A percentile compares a stretch with the other conserved stretches of the same genome.
Evolutionary conservation across 2,113 vertebrate species (phyloP).

Genomic region (Peromyscus leucopus): DNA sequence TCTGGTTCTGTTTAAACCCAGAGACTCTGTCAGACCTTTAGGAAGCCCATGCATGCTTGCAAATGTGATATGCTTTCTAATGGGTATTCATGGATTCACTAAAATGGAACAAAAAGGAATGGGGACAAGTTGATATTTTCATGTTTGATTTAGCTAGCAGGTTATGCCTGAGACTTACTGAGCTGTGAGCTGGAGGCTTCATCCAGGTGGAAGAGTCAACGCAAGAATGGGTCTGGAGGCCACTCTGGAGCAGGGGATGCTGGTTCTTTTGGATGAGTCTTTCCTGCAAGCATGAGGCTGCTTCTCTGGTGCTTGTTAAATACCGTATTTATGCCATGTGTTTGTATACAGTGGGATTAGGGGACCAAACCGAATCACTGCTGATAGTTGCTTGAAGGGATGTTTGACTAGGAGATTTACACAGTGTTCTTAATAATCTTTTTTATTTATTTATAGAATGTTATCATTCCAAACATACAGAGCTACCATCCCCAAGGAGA

Average conservation of each 20-base stretch:
- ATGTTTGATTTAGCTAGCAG: slow-evolving; percentile 47
- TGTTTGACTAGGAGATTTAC: slow-evolving; percentile 84
- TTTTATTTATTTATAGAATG: slow-evolving; percentile 85
- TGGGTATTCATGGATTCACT: slow-evolving; percentile 49
- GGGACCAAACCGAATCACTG: slow-evolving; percentile 78
- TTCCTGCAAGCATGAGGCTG: slow-evolving; percentile 65
- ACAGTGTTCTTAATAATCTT: slow-evolving; percentile 86
- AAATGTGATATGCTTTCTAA: slow-evolving; percentile 66
- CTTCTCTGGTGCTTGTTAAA: slow-evolving; percentile 79
- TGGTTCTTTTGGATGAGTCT: slow-evolving; percentile 78
- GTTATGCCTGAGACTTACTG: slow-evolving; percentile 6
- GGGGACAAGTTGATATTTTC: slow-evolving; percentile 59
- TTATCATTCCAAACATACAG: slow-evolving; percentile 84
- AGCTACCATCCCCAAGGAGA: slow-evolving; percentile 85
- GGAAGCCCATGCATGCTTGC: slow-evolving; percentile 6
- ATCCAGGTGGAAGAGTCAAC: slow-evolving; percentile 57
- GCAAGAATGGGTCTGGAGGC: slow-evolving; percentile 59
- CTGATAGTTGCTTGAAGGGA: slow-evolving; percentile 83
- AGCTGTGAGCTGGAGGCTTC: slow-evolving; percentile 45
- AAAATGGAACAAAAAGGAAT: slow-evolving; percentile 6
- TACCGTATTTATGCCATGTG: slow-evolving; percentile 79
- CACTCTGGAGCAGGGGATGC: not conserved
- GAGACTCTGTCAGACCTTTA: not conserved
- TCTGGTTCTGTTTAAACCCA: not conserved
- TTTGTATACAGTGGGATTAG: slow-evolving; percentile 80